phyloP scores from a whole-genome alignment of 2,888 invertebrate species.

The Eurytoma adleriae region DNA sequence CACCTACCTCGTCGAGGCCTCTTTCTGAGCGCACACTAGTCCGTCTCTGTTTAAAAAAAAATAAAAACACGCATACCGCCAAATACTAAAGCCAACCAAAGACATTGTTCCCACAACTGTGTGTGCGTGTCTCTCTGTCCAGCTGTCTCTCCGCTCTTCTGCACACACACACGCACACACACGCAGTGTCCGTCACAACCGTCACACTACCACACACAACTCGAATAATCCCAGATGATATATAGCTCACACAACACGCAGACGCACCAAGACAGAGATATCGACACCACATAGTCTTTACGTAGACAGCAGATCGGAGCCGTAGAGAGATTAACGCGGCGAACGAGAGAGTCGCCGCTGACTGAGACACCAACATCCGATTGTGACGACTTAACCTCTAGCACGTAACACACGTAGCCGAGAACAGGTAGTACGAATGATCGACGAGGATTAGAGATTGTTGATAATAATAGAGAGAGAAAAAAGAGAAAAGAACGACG shows the following conservation, averaged over 20 bases:
- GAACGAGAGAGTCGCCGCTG: no score
- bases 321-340: no score
- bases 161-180: background rate
- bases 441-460: no score
- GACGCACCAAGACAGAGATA: background rate
- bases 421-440: no score
- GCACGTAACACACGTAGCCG: no score
- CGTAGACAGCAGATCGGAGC: no score
- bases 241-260: background rate
- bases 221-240: background rate
- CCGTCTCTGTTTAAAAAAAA: slow-evolving; percentile 1
- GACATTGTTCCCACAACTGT: background rate
- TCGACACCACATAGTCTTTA: no score
- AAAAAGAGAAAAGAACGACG: no score
- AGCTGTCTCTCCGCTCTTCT: background rate
- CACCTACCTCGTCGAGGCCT: slow-evolving; percentile 90
- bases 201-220: background rate
- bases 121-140: background rate
- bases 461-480: no score
- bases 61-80: background rate
- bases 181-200: background rate
- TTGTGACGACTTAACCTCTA: no score
- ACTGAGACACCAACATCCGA: no score
- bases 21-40: slow-evolving; percentile 79
- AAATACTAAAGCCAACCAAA: background rate